Evolutionary conservation across 1,140 invertebrate species (phyloP).

Genomic region (Drosophila aff.): DNA sequence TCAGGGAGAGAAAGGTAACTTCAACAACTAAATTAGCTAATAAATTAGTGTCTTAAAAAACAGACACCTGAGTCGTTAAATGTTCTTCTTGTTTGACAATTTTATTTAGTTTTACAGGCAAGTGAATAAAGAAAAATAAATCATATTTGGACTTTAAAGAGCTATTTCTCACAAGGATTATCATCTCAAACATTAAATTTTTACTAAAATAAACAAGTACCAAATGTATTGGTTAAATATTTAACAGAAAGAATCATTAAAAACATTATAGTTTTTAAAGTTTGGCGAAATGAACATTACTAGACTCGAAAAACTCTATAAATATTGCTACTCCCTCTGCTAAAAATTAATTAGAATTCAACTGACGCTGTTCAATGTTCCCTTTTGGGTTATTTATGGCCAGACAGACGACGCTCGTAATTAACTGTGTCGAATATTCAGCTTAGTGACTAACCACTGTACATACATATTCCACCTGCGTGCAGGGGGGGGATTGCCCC

Average conservation of each 20-base stretch:
- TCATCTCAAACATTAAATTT: no score
- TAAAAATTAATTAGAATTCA: conserved; percentile 4
- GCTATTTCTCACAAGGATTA: no score
- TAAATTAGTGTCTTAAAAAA: not conserved
- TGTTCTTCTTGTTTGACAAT: no score
- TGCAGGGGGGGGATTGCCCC: conserved; percentile 4
- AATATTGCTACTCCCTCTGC: not conserved
- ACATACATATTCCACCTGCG: conserved; percentile 25
- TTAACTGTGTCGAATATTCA: conserved; percentile 10
- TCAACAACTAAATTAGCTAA: not conserved
- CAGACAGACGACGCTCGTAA: conserved; percentile 12
- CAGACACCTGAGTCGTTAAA: not conserved
- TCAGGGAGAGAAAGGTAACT: not conserved
- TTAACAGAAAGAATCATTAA: not conserved
- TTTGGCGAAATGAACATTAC: no score
- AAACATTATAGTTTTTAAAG: no score
- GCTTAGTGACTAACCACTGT: conserved; percentile 52
- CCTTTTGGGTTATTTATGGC: conserved; percentile 11
- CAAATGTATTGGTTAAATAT: not conserved
- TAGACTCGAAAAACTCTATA: not conserved
- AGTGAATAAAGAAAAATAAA: no score
- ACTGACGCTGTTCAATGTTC: not conserved
- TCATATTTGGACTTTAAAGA: no score
- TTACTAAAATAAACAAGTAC: not conserved
- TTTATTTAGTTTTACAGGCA: no score